phyloP scores from a whole-genome alignment of 2,888 invertebrate genomes.

The Nephrotoma guestfalica region DNA sequence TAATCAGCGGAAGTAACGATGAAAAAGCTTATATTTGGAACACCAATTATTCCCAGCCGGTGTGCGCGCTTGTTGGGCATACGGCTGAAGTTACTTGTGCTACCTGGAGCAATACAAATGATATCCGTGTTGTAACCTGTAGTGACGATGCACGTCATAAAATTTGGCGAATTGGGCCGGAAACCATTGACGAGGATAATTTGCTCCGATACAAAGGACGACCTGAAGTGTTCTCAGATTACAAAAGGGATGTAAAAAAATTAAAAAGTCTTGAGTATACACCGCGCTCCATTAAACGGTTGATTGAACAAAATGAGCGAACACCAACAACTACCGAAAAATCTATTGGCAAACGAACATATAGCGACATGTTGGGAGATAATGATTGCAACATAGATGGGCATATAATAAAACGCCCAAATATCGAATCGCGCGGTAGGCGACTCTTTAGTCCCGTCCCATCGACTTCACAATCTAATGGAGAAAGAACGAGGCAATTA shows the following conservation, averaged over 20 bases:
- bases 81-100: slow-evolving; percentile 77
- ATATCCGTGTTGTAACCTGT: slow-evolving; percentile 57
- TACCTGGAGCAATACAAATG: slow-evolving; percentile 52
- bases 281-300: slow-evolving; percentile 36
- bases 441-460: slow-evolving; percentile 35
- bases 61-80: slow-evolving; percentile 60
- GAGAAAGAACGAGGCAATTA: neutral
- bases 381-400: slow-evolving; percentile 16
- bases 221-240: slow-evolving; percentile 32
- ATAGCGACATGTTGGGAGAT: slow-evolving; percentile 24
- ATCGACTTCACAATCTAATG: slow-evolving; percentile 10
- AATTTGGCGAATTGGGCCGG: slow-evolving; percentile 55
- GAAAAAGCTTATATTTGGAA: slow-evolving; percentile 79
- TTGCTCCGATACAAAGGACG: slow-evolving; percentile 31
- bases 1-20: slow-evolving; percentile 82
- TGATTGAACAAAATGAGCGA: slow-evolving; percentile 27
- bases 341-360: slow-evolving; percentile 22
- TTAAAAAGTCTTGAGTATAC: slow-evolving; percentile 30
- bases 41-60: slow-evolving; percentile 44
- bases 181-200: slow-evolving; percentile 29
- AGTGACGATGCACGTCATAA: slow-evolving; percentile 69
- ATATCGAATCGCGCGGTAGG: slow-evolving; percentile 30
- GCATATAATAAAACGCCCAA: slow-evolving; percentile 28
- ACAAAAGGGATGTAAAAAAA: slow-evolving; percentile 11
- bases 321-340: slow-evolving; percentile 26